Conservation (phyloP, 2,888 invertebrate genomes). For the Pristionchus exspectatus region DNA sequence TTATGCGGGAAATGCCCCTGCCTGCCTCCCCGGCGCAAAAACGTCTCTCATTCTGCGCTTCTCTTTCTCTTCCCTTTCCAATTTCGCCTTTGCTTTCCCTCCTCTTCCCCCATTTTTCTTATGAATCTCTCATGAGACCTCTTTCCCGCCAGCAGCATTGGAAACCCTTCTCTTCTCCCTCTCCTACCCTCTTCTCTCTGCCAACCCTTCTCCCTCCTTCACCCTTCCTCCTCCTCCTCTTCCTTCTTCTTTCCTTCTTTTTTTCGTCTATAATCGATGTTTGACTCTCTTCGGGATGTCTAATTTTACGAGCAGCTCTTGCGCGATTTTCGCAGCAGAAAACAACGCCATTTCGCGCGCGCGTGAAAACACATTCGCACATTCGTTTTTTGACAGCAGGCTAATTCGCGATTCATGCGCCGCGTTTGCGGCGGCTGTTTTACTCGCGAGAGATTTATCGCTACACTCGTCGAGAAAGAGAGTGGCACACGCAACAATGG, state of each 20-base stretch:
- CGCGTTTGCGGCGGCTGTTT: neutral
- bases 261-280: constrained; percentile 34
- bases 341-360: neutral
- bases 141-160: neutral
- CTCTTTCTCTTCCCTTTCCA: neutral
- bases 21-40: neutral
- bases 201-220: neutral
- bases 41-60: neutral
- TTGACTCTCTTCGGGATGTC: constrained; percentile 6
- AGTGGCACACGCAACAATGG: neutral
- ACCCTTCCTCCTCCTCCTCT: neutral
- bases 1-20: constrained; percentile 5
- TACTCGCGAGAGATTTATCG: constrained; percentile 2
- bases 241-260: neutral
- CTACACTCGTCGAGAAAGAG: neutral
- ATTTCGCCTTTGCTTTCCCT: neutral
- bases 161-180: constrained; percentile 4
- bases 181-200: neutral
- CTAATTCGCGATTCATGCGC: constrained; percentile 22
- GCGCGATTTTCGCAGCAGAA: neutral
- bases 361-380: neutral
- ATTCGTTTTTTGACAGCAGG: neutral
- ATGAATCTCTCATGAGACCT: constrained; percentile 36
- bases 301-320: neutral
- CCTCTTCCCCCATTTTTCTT: constrained; percentile 9